phyloP scores from a whole-genome alignment of 2,113 vertebrate species.

The Pycnonotus jocosus region DNA sequence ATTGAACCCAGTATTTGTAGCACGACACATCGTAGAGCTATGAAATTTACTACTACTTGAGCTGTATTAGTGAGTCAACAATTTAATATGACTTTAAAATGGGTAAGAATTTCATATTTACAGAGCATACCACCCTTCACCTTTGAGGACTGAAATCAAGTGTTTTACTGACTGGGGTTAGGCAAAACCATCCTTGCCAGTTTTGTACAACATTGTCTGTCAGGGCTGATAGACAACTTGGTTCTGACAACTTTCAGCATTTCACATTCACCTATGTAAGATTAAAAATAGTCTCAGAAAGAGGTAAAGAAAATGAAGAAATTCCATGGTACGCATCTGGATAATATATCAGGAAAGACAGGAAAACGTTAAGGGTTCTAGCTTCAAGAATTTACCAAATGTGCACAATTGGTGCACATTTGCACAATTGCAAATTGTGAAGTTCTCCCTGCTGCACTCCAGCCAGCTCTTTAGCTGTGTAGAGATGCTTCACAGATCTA shows the following conservation, averaged over 20 bases:
- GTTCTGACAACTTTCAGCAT: neutral
- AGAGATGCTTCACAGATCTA: neutral
- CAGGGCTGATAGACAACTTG: neutral
- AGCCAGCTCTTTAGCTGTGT: neutral
- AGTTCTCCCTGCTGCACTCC: neutral
- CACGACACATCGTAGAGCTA: neutral
- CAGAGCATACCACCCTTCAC: neutral
- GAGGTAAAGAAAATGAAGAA: neutral
- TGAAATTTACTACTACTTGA: neutral
- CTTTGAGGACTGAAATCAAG: neutral
- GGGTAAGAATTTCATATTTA: neutral
- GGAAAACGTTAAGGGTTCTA: neutral
- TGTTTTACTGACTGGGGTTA: neutral
- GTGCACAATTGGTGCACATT: neutral
- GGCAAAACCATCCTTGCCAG: neutral
- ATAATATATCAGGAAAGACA: neutral
- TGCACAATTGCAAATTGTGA: neutral
- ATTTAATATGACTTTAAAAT: neutral
- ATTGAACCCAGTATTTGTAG: neutral
- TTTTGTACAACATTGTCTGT: neutral
- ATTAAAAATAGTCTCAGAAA: neutral
- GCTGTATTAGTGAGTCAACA: neutral
- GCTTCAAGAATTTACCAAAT: neutral
- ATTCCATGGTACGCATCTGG: neutral
- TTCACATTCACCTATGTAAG: neutral